phyloP scores from a whole-genome alignment of 2,888 invertebrate genomes.

The Nesidiocoris tenuis region DNA sequence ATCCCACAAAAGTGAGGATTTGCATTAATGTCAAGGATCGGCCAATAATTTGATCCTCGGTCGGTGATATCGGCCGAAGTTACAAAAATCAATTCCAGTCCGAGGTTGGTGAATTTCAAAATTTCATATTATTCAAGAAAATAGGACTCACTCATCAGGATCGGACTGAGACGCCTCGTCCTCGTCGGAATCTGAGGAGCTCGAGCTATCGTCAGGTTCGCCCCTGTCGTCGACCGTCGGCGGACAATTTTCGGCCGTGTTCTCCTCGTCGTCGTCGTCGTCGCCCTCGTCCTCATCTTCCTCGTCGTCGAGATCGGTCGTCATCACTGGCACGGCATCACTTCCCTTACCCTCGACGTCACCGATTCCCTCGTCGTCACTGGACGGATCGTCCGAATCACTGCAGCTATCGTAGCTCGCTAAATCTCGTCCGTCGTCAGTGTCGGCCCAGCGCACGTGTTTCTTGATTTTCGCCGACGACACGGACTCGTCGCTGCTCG shows the following conservation, averaged over 20 bases:
- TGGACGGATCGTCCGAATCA: constrained; percentile 55
- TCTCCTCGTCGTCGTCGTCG: too few species aligned
- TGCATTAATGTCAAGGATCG: too few species aligned
- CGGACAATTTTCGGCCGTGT: too few species aligned
- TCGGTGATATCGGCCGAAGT: constrained; percentile 1
- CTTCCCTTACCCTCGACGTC: constrained; percentile 38
- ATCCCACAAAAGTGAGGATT: not conserved
- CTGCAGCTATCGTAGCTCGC: constrained; percentile 55
- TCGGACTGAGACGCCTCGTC: not conserved
- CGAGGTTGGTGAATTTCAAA: too few species aligned
- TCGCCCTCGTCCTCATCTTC: constrained; percentile 43
- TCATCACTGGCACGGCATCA: constrained; percentile 37
- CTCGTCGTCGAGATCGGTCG: constrained; percentile 28
- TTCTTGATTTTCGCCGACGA: constrained; percentile 38
- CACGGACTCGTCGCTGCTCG: constrained; percentile 38
- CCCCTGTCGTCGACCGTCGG: constrained; percentile 23
- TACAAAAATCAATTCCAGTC: too few species aligned
- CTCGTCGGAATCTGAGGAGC: not conserved
- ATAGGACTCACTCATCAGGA: not conserved
- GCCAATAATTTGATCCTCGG: too few species aligned
- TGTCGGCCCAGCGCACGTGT: constrained; percentile 46
- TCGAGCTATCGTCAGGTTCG: not conserved
- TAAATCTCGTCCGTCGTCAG: constrained; percentile 34
- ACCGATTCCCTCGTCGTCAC: constrained; percentile 35
- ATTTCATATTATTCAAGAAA: too few species aligned